Percentiles rank a stretch among this genome's conserved stretches.
These are phyloP conservation scores for Crax fasciolata DNA, from an alignment of 2,797 vertebrate genomes.

Conservation along the genomic window DNA sequence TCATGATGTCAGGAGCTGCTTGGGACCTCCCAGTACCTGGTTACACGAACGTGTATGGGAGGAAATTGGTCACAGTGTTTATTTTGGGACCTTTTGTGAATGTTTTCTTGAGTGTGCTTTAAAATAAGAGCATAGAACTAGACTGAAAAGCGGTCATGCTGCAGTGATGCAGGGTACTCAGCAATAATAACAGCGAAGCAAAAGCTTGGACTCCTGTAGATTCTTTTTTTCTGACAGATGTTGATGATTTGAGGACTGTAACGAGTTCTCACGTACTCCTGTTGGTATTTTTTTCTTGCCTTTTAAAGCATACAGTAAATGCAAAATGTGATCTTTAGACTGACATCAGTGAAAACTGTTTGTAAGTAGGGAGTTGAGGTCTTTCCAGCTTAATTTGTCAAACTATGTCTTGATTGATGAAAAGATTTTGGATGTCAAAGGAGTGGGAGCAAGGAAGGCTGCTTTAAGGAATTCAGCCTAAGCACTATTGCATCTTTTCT, in stretches of 20 bases:
- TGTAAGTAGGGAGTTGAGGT: neutral
- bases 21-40: neutral
- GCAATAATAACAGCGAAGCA: neutral
- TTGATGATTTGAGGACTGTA: neutral
- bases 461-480: neutral
- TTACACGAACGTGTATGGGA: accelerated
- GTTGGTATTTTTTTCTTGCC: neutral
- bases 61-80: neutral
- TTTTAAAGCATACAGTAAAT: neutral
- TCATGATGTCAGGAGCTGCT: neutral
- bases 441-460: accelerated
- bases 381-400: neutral
- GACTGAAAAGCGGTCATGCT: neutral
- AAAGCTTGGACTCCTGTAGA: neutral
- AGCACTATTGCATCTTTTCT: neutral
- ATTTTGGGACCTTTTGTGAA: neutral
- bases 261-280: neutral
- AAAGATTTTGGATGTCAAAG: neutral
- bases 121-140: neutral
- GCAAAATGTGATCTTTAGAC: neutral
- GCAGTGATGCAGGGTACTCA: neutral
- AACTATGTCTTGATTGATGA: neutral
- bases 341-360: neutral
- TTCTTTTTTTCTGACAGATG: neutral
- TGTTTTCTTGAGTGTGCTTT: neutral